Conservation (phyloP, 2,797 vertebrate species). For the Sebastes jordani region DNA sequence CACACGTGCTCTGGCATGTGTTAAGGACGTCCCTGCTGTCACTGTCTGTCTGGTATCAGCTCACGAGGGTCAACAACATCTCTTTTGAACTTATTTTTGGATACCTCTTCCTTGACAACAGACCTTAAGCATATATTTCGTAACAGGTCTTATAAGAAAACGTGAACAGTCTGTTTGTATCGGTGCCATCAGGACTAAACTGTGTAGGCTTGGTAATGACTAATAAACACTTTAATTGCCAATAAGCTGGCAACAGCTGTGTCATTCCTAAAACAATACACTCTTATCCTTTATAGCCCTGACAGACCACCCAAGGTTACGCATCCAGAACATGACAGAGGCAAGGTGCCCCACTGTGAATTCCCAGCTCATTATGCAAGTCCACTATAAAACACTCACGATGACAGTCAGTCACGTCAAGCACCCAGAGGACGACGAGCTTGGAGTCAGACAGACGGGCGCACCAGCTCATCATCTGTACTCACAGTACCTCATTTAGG, state of each 20-base stretch:
- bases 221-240: constrained; percentile 45
- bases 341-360: constrained; percentile 66
- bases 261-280: constrained; percentile 56
- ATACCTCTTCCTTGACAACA: constrained; percentile 52
- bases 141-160: constrained; percentile 14
- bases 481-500: not conserved
- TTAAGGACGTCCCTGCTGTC: constrained; percentile 54
- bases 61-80: constrained; percentile 47
- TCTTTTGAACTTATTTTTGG: constrained; percentile 79
- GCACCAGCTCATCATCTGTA: not conserved
- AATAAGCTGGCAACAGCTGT: constrained; percentile 71
- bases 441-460: constrained; percentile 28
- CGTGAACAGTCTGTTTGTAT: not conserved
- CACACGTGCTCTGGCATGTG: constrained; percentile 69
- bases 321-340: constrained; percentile 52
- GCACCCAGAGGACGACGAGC: not conserved
- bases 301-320: constrained; percentile 56
- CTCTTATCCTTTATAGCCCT: constrained; percentile 24
- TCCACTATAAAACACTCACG: constrained; percentile 54
- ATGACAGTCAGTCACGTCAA: constrained; percentile 10
- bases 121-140: not conserved
- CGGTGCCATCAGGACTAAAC: constrained; percentile 19
- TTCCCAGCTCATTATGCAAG: constrained; percentile 73
- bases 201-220: constrained; percentile 11
- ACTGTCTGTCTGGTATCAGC: constrained; percentile 54